Conservation (phyloP, 2,888 invertebrate genomes). For the Volucella bombylans region DNA sequence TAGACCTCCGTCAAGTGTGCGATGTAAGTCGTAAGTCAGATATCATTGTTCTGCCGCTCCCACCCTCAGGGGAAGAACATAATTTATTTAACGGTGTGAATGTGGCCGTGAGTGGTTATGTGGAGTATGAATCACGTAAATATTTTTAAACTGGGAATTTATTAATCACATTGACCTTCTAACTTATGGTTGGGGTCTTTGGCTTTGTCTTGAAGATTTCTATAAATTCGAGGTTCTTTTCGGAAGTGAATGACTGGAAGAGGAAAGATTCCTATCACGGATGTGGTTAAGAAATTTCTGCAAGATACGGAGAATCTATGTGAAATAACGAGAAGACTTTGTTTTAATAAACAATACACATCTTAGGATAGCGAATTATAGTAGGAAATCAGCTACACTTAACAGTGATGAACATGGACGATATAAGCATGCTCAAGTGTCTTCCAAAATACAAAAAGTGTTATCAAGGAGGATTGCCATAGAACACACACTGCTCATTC, state of each 20-base stretch:
- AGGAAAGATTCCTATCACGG: background rate
- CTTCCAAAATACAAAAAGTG: too few species aligned
- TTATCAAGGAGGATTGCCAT: too few species aligned
- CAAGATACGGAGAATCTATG: too few species aligned
- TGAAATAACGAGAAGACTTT: too few species aligned
- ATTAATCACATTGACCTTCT: conserved; percentile 64
- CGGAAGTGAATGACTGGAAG: background rate
- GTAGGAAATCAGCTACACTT: too few species aligned
- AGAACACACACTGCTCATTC: too few species aligned
- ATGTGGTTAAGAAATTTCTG: background rate
- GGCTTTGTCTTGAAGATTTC: conserved; percentile 24
- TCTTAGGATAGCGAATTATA: too few species aligned
- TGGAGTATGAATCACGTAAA: conserved; percentile 63
- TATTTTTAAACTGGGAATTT: conserved; percentile 45
- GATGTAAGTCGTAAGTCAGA: conserved; percentile 45
- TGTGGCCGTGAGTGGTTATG: conserved; percentile 44
- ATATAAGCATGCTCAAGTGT: too few species aligned
- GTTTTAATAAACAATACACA: too few species aligned
- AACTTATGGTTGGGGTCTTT: conserved; percentile 47
- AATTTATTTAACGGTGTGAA: conserved; percentile 57
- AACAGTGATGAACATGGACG: too few species aligned
- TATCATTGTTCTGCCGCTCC: conserved; percentile 34
- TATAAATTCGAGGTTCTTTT: conserved; percentile 9
- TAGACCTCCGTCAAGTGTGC: conserved; percentile 54
- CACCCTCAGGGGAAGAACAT: conserved; percentile 46